Evolutionary conservation across 2,888 invertebrate species (phyloP).

Genomic region (Polyommatus icarus): DNA sequence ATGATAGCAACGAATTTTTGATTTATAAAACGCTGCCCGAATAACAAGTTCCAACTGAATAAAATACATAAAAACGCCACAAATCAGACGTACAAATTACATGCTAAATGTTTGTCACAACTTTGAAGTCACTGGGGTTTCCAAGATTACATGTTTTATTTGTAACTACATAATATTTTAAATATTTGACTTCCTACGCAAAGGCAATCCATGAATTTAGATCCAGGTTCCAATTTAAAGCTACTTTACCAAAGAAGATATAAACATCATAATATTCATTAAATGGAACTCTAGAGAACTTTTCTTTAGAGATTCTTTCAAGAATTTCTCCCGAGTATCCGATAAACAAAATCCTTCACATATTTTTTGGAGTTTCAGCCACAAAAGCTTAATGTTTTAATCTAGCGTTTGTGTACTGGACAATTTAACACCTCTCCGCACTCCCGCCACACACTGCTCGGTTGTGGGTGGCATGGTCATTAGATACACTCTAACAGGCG

Average conservation of each 20-base stretch:
- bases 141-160: neutral
- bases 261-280: no score
- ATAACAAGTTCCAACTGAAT: no score
- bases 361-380: neutral
- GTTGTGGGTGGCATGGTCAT: slow-evolving; percentile 22
- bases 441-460: slow-evolving; percentile 3
- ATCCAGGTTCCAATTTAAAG: neutral
- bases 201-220: neutral
- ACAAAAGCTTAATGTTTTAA: neutral
- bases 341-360: neutral
- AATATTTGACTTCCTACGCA: neutral
- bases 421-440: slow-evolving; percentile 8
- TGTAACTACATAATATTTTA: neutral
- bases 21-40: no score
- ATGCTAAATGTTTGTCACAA: neutral
- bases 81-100: neutral
- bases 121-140: neutral
- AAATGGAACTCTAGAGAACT: no score
- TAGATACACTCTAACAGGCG: slow-evolving; percentile 19
- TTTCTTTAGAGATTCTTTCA: neutral
- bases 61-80: neutral
- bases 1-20: no score
- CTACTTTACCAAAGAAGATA: no score
- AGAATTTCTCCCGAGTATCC: neutral
- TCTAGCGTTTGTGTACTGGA: neutral